phyloP scores from a whole-genome alignment of 2,113 vertebrate genomes.

The Tragelaphus scriptus region DNA sequence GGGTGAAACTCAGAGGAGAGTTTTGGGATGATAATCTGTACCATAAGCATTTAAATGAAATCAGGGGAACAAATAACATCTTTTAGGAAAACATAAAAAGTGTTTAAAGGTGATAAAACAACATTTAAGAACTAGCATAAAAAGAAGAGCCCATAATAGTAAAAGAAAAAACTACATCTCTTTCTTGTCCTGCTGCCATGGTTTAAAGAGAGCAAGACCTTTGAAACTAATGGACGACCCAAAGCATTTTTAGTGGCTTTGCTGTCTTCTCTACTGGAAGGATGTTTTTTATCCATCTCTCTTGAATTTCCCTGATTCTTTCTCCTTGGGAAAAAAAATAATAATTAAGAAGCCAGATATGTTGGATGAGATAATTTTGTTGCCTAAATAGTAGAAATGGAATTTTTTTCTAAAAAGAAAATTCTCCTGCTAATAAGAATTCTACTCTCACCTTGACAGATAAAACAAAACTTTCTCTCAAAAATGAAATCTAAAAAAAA shows the following conservation, averaged over 20 bases:
- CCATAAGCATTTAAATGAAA: background rate
- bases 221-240: background rate
- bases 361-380: background rate
- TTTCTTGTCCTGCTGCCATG: background rate
- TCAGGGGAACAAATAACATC: background rate
- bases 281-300: background rate
- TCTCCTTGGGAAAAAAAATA: background rate
- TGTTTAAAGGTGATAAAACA: background rate
- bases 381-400: background rate
- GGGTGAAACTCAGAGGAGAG: background rate
- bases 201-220: background rate
- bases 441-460: background rate
- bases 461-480: slow-evolving; percentile 17
- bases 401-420: background rate
- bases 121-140: background rate
- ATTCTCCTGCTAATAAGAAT: background rate
- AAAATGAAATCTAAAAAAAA: background rate
- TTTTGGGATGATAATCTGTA: background rate
- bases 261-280: background rate
- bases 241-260: background rate
- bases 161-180: background rate
- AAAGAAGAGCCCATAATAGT: background rate
- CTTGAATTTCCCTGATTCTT: background rate
- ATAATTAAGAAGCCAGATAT: background rate
- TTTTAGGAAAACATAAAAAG: background rate